phyloP scores from a whole-genome alignment of 2,888 invertebrate species.

The Thereva unica region DNA sequence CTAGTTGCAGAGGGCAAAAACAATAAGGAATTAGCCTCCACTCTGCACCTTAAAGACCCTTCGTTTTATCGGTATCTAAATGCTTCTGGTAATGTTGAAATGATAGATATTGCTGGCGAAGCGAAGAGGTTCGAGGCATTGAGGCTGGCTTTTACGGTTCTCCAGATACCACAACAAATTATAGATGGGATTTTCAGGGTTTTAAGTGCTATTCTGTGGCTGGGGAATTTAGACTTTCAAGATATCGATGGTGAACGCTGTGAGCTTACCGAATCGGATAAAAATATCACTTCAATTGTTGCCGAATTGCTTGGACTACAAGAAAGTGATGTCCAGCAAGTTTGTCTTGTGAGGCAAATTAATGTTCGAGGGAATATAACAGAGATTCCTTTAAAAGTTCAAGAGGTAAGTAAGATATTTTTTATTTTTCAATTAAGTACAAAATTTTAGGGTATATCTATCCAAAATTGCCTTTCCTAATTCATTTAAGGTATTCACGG shows the following conservation, averaged over 20 bases:
- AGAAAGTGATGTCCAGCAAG: slow-evolving; percentile 73
- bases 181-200: slow-evolving; percentile 89
- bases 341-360: slow-evolving; percentile 78
- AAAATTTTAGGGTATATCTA: background rate
- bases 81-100: slow-evolving; percentile 72
- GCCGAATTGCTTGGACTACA: slow-evolving; percentile 76
- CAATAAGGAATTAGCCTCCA: slow-evolving; percentile 74
- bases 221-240: slow-evolving; percentile 83
- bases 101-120: slow-evolving; percentile 68
- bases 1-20: slow-evolving; percentile 83
- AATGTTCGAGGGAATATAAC: slow-evolving; percentile 92
- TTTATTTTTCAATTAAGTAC: background rate
- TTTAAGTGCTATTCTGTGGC: slow-evolving; percentile 85
- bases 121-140: slow-evolving; percentile 79
- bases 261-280: slow-evolving; percentile 71
- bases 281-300: slow-evolving; percentile 73
- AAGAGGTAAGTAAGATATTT: slow-evolving; percentile 65
- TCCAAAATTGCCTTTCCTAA: background rate
- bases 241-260: slow-evolving; percentile 88
- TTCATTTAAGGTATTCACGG: background rate
- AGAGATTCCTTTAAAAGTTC: slow-evolving; percentile 84
- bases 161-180: slow-evolving; percentile 83
- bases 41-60: slow-evolving; percentile 74
- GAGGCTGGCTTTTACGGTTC: slow-evolving; percentile 83
- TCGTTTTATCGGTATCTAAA: slow-evolving; percentile 82